A percentile compares a stretch with the other conserved stretches of the same genome.
Conservation (phyloP, 2,888 invertebrate genomes). For the Gonocerus acuteangulatus region DNA sequence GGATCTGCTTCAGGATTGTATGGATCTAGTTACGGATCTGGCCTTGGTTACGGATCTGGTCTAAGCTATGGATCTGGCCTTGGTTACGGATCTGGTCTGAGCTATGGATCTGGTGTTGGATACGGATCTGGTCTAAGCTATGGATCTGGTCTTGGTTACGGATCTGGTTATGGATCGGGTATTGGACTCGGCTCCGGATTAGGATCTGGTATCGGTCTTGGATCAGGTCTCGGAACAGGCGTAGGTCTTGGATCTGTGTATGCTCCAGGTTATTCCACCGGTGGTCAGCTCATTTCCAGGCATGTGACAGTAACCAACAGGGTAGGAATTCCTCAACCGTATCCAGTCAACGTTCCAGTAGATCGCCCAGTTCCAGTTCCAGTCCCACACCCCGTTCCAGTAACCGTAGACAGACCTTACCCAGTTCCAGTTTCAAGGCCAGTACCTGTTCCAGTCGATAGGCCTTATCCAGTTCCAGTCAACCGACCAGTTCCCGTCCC, state of each 20-base stretch:
- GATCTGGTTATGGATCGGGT: background rate
- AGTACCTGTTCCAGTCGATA: slow-evolving; percentile 37
- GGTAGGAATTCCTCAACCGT: slow-evolving; percentile 37
- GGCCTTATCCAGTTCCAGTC: slow-evolving; percentile 36
- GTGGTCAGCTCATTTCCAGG: slow-evolving; percentile 24
- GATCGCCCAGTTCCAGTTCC: slow-evolving; percentile 39
- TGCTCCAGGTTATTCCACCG: slow-evolving; percentile 36
- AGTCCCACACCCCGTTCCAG: slow-evolving; percentile 37
- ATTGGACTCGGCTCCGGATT: slow-evolving; percentile 9
- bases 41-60: background rate
- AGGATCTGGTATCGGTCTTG: background rate
- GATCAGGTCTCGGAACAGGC: background rate
- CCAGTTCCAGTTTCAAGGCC: slow-evolving; percentile 39
- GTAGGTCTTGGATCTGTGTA: slow-evolving; percentile 39
- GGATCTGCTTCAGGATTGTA: background rate
- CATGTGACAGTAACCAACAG: slow-evolving; percentile 30
- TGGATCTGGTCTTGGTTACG: background rate
- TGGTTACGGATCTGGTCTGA: too few species aligned
- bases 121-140: slow-evolving; percentile 1
- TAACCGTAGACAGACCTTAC: slow-evolving; percentile 37
- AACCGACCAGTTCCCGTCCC: slow-evolving; percentile 43
- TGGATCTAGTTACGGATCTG: background rate
- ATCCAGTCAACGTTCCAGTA: slow-evolving; percentile 39
- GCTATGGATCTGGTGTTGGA: background rate
- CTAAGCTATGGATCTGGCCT: too few species aligned